These are phyloP conservation scores for Disparrhopalites patrizii DNA, from an alignment of 2,888 invertebrate species.

Conservation along the genomic window DNA sequence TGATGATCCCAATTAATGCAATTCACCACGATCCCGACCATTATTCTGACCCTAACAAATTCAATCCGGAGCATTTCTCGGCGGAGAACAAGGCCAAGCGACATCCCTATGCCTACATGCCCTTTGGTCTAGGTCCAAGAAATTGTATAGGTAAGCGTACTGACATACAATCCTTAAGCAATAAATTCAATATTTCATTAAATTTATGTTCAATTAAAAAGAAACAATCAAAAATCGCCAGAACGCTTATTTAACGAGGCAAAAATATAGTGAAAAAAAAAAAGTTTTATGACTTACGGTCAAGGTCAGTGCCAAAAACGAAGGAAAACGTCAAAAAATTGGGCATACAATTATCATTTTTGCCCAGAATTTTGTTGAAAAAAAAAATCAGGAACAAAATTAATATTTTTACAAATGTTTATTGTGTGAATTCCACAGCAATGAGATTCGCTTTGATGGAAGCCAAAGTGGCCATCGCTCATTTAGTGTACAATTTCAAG, in stretches of 20 bases:
- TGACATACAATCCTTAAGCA: neutral
- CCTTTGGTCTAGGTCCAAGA: conserved; percentile 3
- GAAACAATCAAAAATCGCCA: no score
- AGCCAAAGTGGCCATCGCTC: conserved; percentile 55
- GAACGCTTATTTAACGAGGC: no score
- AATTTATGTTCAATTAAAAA: no score
- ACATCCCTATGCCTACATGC: neutral
- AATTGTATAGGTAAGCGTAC: conserved; percentile 1
- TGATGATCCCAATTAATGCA: conserved; percentile 49
- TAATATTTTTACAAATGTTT: no score
- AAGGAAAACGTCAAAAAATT: no score
- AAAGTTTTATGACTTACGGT: no score
- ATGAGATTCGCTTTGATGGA: conserved; percentile 57
- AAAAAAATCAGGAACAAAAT: no score
- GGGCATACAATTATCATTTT: neutral
- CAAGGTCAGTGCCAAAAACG: no score
- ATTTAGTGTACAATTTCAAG: conserved; percentile 55
- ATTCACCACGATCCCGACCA: conserved; percentile 1
- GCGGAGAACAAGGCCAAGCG: conserved; percentile 6
- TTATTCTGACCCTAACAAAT: conserved; percentile 1
- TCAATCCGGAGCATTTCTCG: conserved; percentile 2
- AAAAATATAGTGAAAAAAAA: neutral
- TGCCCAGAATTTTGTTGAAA: neutral
- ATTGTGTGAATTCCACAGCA: conserved; percentile 50
- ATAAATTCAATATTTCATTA: no score